A percentile compares a stretch with the other conserved stretches of the same genome.
Conservation (phyloP, 2,888 invertebrate species). For the Druceiella hillmani region DNA sequence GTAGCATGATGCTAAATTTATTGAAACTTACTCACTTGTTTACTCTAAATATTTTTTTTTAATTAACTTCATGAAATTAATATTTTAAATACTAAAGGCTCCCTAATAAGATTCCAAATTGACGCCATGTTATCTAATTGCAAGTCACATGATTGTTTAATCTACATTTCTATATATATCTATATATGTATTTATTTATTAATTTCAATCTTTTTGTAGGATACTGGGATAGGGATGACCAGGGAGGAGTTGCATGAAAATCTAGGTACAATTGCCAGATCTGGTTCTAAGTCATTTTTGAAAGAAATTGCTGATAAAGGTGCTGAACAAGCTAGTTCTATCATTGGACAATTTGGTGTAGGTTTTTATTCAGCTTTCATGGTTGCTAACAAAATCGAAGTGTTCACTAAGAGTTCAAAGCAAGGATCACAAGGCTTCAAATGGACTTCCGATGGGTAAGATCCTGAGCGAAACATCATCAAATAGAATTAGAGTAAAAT, state of each 20-base stretch:
- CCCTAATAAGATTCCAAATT: neutral
- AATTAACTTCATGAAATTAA: no score
- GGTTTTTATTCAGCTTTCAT: conserved; percentile 98
- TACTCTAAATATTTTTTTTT: no score
- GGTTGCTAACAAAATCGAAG: conserved; percentile 94
- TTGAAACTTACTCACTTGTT: no score
- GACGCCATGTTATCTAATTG: no score
- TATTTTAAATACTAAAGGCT: neutral
- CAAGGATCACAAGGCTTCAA: conserved; percentile 65
- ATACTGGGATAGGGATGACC: conserved; percentile 94
- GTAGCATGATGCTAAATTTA: no score
- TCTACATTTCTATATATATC: no score
- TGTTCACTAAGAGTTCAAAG: conserved; percentile 72
- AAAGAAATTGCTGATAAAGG: conserved; percentile 72
- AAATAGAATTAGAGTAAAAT: conserved; percentile 8
- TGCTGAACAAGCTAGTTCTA: conserved; percentile 59
- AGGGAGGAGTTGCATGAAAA: conserved; percentile 86
- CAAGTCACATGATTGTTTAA: no score
- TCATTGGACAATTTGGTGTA: conserved; percentile 97
- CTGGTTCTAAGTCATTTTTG: conserved; percentile 91
- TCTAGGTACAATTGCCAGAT: conserved; percentile 92
- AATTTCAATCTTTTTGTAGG: conserved; percentile 44
- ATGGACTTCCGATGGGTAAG: conserved; percentile 90
- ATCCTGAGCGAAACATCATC: conserved; percentile 8
- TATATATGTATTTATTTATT: no score